Conservation (phyloP, 2,797 vertebrate species). For the Phyllotis vaccarum region DNA sequence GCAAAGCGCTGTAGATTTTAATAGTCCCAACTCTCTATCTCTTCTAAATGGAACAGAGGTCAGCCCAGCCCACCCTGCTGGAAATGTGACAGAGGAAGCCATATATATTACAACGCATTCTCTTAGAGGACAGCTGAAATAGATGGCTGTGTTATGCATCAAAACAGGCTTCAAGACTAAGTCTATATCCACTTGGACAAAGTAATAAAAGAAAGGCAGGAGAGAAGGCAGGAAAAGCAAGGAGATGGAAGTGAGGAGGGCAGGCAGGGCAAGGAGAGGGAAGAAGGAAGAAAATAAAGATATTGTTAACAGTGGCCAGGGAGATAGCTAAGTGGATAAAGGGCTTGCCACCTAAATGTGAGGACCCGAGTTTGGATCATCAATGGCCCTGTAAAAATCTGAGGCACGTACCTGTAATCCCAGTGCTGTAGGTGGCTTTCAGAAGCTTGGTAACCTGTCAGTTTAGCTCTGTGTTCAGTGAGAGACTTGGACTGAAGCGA, state of each 20-base stretch:
- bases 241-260: neutral
- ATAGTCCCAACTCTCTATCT: slow-evolving; percentile 14
- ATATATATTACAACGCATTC: neutral
- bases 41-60: neutral
- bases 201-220: neutral
- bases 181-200: slow-evolving; percentile 15
- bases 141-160: slow-evolving; percentile 13
- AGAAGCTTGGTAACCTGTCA: neutral
- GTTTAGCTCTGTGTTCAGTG: neutral
- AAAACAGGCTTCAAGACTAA: neutral
- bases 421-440: neutral
- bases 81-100: neutral
- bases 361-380: neutral
- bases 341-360: neutral
- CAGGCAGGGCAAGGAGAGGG: neutral
- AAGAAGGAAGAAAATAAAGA: neutral
- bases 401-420: neutral
- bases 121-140: slow-evolving; percentile 39
- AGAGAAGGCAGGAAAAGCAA: neutral
- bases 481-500: neutral
- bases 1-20: slow-evolving; percentile 59
- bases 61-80: neutral
- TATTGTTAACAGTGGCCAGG: no score
- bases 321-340: neutral
- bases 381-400: neutral